A percentile compares a stretch with the other conserved stretches of the same genome.
Evolutionary conservation across 2,113 vertebrate genomes (phyloP).

Genomic region (Salvelinus sp.): DNA sequence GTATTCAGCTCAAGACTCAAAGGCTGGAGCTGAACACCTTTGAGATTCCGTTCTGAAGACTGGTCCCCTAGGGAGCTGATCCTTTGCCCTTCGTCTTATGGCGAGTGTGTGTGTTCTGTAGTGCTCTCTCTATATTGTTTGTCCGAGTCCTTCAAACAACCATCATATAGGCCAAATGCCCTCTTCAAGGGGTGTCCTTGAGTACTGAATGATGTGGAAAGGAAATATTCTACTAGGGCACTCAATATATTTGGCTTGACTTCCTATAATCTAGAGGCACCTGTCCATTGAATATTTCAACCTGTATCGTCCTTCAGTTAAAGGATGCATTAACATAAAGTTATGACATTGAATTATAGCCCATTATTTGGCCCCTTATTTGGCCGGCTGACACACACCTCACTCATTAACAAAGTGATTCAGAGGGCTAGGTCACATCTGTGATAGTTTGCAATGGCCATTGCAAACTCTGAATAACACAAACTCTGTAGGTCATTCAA

Average conservation of each 20-base stretch:
- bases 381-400: not conserved
- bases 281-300: not conserved
- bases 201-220: not conserved
- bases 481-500: not conserved
- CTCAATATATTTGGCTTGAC: not conserved
- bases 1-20: not conserved
- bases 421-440: not conserved
- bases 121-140: no score
- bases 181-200: not conserved
- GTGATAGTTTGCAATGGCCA: no score
- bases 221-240: not conserved
- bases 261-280: not conserved
- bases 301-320: not conserved
- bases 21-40: no score
- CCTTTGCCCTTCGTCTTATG: not conserved
- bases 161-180: conserved; percentile 21
- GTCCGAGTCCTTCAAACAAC: not conserved
- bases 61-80: not conserved
- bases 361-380: not conserved
- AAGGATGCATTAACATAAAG: not conserved
- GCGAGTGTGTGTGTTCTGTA: not conserved
- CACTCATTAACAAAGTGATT: not conserved
- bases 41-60: no score
- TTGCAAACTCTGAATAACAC: not conserved
- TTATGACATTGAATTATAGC: not conserved